A percentile compares a stretch with the other conserved stretches of the same genome.
These are phyloP conservation scores for Drosophila kuntzei DNA, from an alignment of 2,888 invertebrate species.

Conservation along the genomic window DNA sequence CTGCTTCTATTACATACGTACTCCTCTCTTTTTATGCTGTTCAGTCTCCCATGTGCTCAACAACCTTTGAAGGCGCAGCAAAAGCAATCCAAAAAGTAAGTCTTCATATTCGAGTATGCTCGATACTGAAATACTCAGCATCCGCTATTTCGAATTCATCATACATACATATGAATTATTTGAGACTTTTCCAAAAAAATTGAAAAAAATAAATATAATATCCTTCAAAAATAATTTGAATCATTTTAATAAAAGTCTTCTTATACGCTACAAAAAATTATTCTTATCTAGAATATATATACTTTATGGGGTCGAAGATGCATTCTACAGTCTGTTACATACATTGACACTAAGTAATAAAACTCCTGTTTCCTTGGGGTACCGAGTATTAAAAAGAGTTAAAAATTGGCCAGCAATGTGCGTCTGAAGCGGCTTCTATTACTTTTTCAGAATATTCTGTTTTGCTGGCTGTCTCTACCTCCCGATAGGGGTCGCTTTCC, in stretches of 20 bases:
- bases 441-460: slow-evolving; percentile 15
- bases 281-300: not conserved
- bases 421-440: slow-evolving; percentile 6
- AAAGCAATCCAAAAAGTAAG: not conserved
- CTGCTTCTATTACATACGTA: slow-evolving; percentile 7
- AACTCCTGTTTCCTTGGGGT: not conserved
- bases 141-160: not conserved
- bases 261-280: too few species aligned
- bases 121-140: not conserved
- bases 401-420: slow-evolving; percentile 1
- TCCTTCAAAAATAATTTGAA: too few species aligned
- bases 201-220: not conserved
- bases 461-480: slow-evolving; percentile 14
- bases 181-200: not conserved
- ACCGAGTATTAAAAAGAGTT: not conserved
- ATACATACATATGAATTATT: not conserved
- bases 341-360: not conserved
- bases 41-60: not conserved
- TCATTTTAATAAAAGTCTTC: too few species aligned
- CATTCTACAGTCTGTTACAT: not conserved
- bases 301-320: not conserved
- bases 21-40: not conserved
- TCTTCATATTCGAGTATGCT: not conserved
- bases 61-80: slow-evolving; percentile 12
- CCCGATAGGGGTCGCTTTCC: not conserved